Evolutionary conservation across 1,140 invertebrate species (phyloP), one percentile per base, ranked within the genome.

Genomic region (Habropoda laboriosa): DNA sequence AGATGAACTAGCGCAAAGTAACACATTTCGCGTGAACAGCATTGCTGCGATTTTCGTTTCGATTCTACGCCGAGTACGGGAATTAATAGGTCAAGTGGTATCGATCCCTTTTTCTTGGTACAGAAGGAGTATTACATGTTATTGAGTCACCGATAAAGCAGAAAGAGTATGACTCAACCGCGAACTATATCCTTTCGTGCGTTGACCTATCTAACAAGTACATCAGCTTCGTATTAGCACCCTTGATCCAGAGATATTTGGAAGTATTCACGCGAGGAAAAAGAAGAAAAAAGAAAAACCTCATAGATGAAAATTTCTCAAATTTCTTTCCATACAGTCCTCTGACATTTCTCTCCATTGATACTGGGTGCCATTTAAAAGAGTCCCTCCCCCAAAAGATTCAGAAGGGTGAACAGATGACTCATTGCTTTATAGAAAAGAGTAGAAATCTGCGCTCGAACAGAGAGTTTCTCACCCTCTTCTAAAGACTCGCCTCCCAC

Each of bases 131-230:
- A 83, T 87, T 90, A 90, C 82, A 81, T 74, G 80, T 81, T 82
- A 89, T 90, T 89, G 89, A 90, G 89, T 90, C 90, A 90, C 47
- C 80, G 51, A 64, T 70, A 51, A 85, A 86, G 75, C 83, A 71
- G 72, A 72, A 86, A 81, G 79, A 51, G 21, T 55, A 81, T 90
- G 89, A 89, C 81, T 90, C 88, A 90, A 66, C 58, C 45, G 24
- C 38, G 70, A 60, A 58, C 67, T 85, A 84, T 81, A 79, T 80
- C 63, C 60, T 70, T 66, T n/a, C 64, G 87, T 85, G 53, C 87
- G 58, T 85, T 86, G 82, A 89, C 85, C 86, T 82, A 71, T 47
- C 42, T 61, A 35, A 45, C 32, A 53, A 74, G 55, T 47, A 24
- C 16, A 38, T 45, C 8, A 38, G 18, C 18, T 18, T 35, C 49